These are phyloP conservation scores for Holocentrus rufus DNA, from an alignment of 2,797 vertebrate species.

Conservation along the genomic window DNA sequence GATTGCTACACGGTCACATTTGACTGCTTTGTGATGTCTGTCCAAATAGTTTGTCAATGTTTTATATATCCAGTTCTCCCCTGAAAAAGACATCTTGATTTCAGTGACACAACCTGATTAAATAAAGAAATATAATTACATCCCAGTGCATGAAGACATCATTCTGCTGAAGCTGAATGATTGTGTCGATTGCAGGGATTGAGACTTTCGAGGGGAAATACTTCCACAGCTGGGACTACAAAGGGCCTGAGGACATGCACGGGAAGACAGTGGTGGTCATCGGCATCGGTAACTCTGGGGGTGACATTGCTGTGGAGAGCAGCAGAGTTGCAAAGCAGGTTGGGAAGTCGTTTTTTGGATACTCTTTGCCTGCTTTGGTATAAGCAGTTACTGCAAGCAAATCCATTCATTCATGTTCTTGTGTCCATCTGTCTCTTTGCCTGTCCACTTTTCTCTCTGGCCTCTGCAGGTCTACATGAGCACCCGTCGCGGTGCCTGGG, in stretches of 20 bases:
- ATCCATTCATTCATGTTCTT: not conserved
- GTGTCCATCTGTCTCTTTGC: not conserved
- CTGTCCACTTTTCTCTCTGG: not conserved
- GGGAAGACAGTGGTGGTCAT: slow-evolving; percentile 82
- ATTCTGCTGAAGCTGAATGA: not conserved
- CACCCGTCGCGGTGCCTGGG: slow-evolving; percentile 80
- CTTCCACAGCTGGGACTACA: slow-evolving; percentile 84
- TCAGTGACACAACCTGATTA: no score
- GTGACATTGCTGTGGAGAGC: slow-evolving; percentile 79
- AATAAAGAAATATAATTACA: not conserved
- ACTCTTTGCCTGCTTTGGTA: not conserved
- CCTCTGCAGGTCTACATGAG: slow-evolving; percentile 78
- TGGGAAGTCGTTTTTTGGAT: not conserved
- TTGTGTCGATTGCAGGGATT: slow-evolving; percentile 71
- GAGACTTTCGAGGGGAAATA: slow-evolving; percentile 81
- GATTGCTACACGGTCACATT: no score
- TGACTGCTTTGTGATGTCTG: no score
- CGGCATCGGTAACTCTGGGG: slow-evolving; percentile 83
- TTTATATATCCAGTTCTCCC: no score
- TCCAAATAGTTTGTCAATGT: no score
- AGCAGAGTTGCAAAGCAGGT: slow-evolving; percentile 79
- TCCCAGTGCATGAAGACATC: not conserved
- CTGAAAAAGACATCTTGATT: no score
- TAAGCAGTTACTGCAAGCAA: not conserved
- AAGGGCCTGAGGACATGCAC: slow-evolving; percentile 76